Evolutionary conservation across 2,888 invertebrate species (phyloP), one percentile per base, ranked within the genome.

Genomic region (Parelbella ahira): DNA sequence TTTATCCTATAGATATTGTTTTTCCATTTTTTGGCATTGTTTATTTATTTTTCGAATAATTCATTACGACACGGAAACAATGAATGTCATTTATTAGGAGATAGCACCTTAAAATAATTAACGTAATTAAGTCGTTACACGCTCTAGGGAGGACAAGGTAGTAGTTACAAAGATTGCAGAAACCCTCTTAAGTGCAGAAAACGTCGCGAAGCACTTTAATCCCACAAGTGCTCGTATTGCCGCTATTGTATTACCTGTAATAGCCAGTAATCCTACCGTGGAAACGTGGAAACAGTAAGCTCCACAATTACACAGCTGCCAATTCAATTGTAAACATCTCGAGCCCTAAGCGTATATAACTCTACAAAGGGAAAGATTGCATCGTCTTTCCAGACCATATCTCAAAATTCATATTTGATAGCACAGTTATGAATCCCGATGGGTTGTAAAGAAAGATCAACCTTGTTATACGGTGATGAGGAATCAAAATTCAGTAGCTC

Each of bases 241-340:
- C 34, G 42, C 36, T 36, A 36, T 42, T 36, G 42, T 42, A 42
- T 42, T 42, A 42, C 42, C 42, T 36, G 42, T 43, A 43, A 43
- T 43, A 29, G 42, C 29, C 11, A 29, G 42, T 42, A 36, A 42
- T 42, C 29, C 42, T 42, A 27, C 21, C 27, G 34, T 29, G 36
- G 18, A 24, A 29, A 36, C 15, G 32, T 9, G 12, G 15, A 25
- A 24, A 32, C 24, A 29, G 12, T 24, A 36, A 43, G 34, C 28
- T 29, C 10, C 9, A 32, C 36, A 43, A 43, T 43, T 36, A 43
- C 29, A 28, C 29, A 23, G 18, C 34, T 42, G 29, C 55, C 49
- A 53, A 52, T 50, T 49, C 50, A 57, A 51, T 47, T 44, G 46
- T 42, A 37, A 13, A 47, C 50, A 48, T 45, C 42, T 49, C 47